Evolutionary conservation across 2,797 vertebrate species (phyloP), one percentile per base, ranked within the genome.

Genomic region (Chrysocyon brachyurus): DNA sequence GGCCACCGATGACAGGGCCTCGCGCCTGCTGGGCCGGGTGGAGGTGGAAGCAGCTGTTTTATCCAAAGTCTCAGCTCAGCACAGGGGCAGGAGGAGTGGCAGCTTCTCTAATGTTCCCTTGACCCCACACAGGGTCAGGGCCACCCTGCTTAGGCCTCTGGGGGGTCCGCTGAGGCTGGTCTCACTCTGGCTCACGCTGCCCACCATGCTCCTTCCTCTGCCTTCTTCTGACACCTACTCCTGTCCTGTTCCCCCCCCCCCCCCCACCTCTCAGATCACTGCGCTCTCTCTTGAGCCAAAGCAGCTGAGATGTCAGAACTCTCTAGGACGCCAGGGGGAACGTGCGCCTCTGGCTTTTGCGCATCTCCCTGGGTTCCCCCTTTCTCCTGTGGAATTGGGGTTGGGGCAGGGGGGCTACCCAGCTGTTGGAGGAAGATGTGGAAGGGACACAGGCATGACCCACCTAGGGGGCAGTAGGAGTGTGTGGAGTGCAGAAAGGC

Each of bases 391-490:
- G 4, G 70, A n/a, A 3, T 33, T 21, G 3, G 61, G 31, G 31
- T 36, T 46, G 16, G 14, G 4, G 9, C 4, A 9, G 46, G 73
- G 63, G 52, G 24, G 19, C 73, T 10, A 11, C 36, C 36, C 15
- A 2, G 28, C 59, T 19, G 0, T 22, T 59, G 83, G 7, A 24
- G 17, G 46, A 40, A 22, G 56, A 40, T 14, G 26, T n/a, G 36
- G 22, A 36, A 3, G 75, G 52, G 26, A 73, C n/a, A 54, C 1
- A n/a, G 82, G 6, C 0, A 0, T 10, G 73, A 33, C 24, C 9
- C 0, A 21, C 0, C 0, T 0, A 3, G 3, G 31, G 5, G 31
- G 54, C 9, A 0, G 2, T 19, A 0, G 12, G 8, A 68, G 14
- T 1, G 24, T 54, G 36, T 24, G 12, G 0, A 14, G 66, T 52